Base-by-base conservation (phyloP, 1,140 invertebrate species). In the Drosophila sulfurigaster region DNA sequence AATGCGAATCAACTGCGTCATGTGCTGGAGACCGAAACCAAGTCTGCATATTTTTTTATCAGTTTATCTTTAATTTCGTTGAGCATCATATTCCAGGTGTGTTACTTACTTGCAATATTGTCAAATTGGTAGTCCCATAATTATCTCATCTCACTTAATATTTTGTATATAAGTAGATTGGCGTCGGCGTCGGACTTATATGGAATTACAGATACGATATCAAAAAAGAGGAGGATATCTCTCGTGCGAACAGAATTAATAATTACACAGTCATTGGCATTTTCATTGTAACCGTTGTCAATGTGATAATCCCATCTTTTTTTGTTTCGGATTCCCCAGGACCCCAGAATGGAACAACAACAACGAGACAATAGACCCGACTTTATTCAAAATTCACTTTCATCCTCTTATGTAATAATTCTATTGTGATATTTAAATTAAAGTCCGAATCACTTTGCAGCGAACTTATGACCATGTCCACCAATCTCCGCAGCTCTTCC, bases 1-100 rank as follows among this genome's bases (percentile, higher is more conserved):
- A 97, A 98, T 92, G 97, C 97, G 2, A 98, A 97, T 91, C 97
- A 98, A 90, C 93, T 98, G 38, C 95, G 97, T 72, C 97, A 97
- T 86, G 96, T 98, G 4, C 91, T 98, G 5, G 96, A 97, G 79
- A 95, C 95, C 0, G 75, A 94, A 92, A 91, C 1, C 77, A 92
- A 96, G 97, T 92, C 95, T 92, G 95, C 96, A 0, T 98, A 97
- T 91, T 98, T 95, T 93, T 95, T 95, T 86, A 93, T 96, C 6
- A 96, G 97, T 77, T 66, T 98, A 1, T 86, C 94, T 0, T 95
- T 98, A 79, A 98, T 98, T 72, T 93, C 94, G 1, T 88, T 96
- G 16, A 98, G 97, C 76, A 95, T 97, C 59, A 88, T 96, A 60
- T 93, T 97, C 13, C 97, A 97, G 94, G 96, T 97, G 89, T 56